Evolutionary conservation across 2,797 vertebrate species (phyloP).

Genomic region (Pseudochromis fuscus): DNA sequence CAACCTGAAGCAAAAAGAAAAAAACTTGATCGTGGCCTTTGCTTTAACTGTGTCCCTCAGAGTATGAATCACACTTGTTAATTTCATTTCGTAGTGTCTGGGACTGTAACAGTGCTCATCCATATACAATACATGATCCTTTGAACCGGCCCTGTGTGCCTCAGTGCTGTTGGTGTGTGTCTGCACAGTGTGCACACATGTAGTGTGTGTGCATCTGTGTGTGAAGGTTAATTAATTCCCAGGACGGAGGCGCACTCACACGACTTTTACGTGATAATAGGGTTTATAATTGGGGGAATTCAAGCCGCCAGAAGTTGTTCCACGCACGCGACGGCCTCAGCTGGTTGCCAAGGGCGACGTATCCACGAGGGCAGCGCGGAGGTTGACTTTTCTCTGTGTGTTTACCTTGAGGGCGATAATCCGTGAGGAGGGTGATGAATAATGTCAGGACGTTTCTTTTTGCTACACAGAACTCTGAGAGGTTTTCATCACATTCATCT

Average conservation of each 20-base stretch:
- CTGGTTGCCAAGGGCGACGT: slow-evolving; percentile 59
- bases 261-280: slow-evolving; percentile 41
- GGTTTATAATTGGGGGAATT: slow-evolving; percentile 64
- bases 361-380: slow-evolving; percentile 43
- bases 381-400: slow-evolving; percentile 24
- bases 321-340: slow-evolving; percentile 52
- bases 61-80: no score
- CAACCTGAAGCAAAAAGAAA: no score
- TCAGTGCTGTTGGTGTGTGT: neutral
- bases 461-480: neutral
- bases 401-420: slow-evolving; percentile 28
- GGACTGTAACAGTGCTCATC: no score
- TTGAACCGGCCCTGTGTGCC: no score
- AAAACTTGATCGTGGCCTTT: no score
- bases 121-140: no score
- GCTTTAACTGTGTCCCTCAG: no score
- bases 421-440: neutral
- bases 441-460: slow-evolving; percentile 5
- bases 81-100: no score
- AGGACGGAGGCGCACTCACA: slow-evolving; percentile 26
- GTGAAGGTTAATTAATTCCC: slow-evolving; percentile 66
- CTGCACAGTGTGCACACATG: neutral
- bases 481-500: slow-evolving; percentile 3
- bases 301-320: slow-evolving; percentile 50
- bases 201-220: slow-evolving; percentile 28